Conservation (phyloP, 2,888 invertebrate species). For the Helobdella robusta region DNA sequence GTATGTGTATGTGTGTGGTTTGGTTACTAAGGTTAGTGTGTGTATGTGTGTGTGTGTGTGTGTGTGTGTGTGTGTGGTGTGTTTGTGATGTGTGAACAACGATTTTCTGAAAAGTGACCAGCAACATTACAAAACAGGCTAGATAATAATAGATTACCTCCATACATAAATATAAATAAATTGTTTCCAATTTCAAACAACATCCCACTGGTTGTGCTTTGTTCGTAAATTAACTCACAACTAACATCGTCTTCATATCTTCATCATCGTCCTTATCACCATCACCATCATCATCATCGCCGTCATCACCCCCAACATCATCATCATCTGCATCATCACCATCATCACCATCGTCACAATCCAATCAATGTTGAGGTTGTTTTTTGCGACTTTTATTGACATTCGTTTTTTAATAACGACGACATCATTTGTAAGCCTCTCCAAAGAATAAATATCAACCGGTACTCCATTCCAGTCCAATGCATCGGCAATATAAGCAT, state of each 20-base stretch:
- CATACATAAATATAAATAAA: no score
- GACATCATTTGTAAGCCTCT: not conserved
- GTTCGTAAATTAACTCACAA: not conserved
- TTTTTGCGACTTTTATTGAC: not conserved
- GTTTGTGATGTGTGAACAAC: not conserved
- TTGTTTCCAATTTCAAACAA: no score
- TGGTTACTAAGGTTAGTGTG: not conserved
- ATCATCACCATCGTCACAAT: constrained; percentile 15
- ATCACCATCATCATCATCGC: not conserved
- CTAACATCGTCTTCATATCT: not conserved
- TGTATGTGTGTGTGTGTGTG: constrained; percentile 1
- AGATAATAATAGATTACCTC: no score
- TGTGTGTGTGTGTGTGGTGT: not conserved
- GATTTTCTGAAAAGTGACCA: no score
- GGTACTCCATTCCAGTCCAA: not conserved
- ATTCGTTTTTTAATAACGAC: not conserved
- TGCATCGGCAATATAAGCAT: not conserved
- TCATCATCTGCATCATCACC: constrained; percentile 23
- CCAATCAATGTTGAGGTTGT: not conserved
- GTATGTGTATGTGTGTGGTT: not conserved
- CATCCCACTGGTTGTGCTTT: not conserved
- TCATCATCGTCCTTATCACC: not conserved
- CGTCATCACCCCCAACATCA: constrained; percentile 15
- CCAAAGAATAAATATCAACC: not conserved
- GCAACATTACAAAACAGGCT: no score